Conservation (phyloP, 2,888 invertebrate genomes). For the Hypsopygia costalis region DNA sequence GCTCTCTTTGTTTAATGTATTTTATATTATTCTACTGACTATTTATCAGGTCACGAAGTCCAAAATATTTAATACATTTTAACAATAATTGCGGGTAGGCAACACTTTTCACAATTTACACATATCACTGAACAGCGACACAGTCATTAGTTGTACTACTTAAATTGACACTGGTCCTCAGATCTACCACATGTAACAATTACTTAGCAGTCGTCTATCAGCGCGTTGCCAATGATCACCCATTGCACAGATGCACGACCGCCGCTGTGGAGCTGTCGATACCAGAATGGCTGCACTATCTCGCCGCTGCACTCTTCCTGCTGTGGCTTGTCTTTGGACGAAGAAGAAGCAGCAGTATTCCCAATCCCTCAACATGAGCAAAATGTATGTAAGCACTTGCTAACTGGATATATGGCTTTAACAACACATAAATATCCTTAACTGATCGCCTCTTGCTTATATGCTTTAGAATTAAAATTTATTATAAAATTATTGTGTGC, state of each 20-base stretch:
- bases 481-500: no score
- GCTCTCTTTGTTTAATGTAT: no score
- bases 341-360: slow-evolving; percentile 45
- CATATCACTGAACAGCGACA: slow-evolving; percentile 8
- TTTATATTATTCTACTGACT: no score
- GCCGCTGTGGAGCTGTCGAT: slow-evolving; percentile 69
- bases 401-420: neutral
- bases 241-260: slow-evolving; percentile 65
- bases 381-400: slow-evolving; percentile 40
- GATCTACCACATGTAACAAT: slow-evolving; percentile 45
- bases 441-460: no score
- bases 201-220: slow-evolving; percentile 13
- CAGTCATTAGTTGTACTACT: neutral
- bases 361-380: slow-evolving; percentile 41
- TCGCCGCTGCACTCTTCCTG: slow-evolving; percentile 62
- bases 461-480: no score
- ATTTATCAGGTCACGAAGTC: no score
- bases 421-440: neutral
- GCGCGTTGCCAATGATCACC: slow-evolving; percentile 28
- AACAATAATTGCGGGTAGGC: no score
- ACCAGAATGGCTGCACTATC: slow-evolving; percentile 72
- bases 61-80: no score
- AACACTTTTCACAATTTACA: no score
- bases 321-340: slow-evolving; percentile 64
- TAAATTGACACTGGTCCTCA: neutral